These are phyloP conservation scores for Lepisosteus osseus DNA, from an alignment of 2,113 vertebrate genomes.

Conservation along the genomic window DNA sequence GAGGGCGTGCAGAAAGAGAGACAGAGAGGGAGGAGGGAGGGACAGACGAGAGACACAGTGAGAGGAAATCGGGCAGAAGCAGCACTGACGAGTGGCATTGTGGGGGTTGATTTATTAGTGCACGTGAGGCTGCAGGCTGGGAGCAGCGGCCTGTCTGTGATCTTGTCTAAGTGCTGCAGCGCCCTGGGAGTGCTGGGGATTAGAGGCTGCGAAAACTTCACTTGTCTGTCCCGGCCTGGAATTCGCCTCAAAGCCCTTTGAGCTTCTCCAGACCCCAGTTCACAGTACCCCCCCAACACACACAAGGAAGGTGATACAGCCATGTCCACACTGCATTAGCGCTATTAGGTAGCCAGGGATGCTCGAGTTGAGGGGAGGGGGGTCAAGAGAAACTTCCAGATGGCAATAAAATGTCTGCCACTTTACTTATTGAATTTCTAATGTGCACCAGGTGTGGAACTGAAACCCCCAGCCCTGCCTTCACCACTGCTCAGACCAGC, in stretches of 20 bases:
- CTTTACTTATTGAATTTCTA: slow-evolving; percentile 72
- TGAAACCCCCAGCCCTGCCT: background rate
- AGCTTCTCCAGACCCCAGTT: slow-evolving; percentile 56
- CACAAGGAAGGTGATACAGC: slow-evolving; percentile 33
- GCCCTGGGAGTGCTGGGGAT: slow-evolving; percentile 21
- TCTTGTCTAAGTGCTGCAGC: slow-evolving; percentile 25
- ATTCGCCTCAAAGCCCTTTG: slow-evolving; percentile 50
- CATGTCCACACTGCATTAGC: slow-evolving; percentile 7
- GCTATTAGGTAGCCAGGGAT: slow-evolving; percentile 2
- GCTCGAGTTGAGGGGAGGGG: slow-evolving; percentile 14
- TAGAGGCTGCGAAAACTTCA: slow-evolving; percentile 29
- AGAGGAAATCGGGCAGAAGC: background rate
- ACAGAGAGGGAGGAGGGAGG: slow-evolving; percentile 21
- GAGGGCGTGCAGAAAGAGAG: slow-evolving; percentile 7
- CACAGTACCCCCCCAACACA: slow-evolving; percentile 26
- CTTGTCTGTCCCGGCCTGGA: slow-evolving; percentile 34
- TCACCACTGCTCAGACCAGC: background rate
- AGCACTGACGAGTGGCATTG: background rate
- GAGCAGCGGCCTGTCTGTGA: slow-evolving; percentile 7
- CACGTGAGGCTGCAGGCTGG: background rate
- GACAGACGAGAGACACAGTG: background rate
- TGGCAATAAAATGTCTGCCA: slow-evolving; percentile 71
- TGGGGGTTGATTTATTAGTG: slow-evolving; percentile 9
- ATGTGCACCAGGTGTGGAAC: slow-evolving; percentile 64
- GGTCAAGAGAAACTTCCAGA: slow-evolving; percentile 64